phyloP scores from a whole-genome alignment of 2,888 invertebrate genomes.

The Malacosoma neustria region DNA sequence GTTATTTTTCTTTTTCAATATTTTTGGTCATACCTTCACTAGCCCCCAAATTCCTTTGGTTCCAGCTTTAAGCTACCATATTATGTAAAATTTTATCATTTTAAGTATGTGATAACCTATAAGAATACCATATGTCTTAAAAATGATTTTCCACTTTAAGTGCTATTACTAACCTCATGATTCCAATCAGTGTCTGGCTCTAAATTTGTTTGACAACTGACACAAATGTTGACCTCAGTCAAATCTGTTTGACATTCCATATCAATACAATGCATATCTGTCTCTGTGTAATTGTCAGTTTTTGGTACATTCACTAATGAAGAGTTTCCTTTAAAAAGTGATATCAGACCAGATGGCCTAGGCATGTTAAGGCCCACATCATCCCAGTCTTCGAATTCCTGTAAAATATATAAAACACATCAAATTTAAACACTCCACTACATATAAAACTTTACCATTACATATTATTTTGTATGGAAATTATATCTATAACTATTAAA shows the following conservation, averaged over 20 bases:
- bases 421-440: background rate
- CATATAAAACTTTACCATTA: no score
- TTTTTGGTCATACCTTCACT: no score
- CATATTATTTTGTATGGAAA: no score
- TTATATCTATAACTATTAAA: no score
- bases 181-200: conserved; percentile 56
- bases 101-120: no score
- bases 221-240: conserved; percentile 53
- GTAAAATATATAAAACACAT: conserved; percentile 10
- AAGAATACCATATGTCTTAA: no score
- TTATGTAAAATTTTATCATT: no score
- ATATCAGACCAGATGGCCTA: conserved; percentile 83
- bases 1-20: no score
- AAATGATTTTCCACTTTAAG: no score
- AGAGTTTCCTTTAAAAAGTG: conserved; percentile 77
- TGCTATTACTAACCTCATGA: conserved; percentile 62
- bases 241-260: conserved; percentile 64
- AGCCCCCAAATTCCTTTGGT: no score
- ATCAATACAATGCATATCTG: conserved; percentile 41
- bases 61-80: no score
- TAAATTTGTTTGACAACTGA: conserved; percentile 52
- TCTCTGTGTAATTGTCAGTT: conserved; percentile 60
- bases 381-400: conserved; percentile 95
- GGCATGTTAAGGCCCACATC: conserved; percentile 92
- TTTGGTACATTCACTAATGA: conserved; percentile 44